Evolutionary conservation across 2,113 vertebrate species (phyloP).

Genomic region (Equus przewalskii): DNA sequence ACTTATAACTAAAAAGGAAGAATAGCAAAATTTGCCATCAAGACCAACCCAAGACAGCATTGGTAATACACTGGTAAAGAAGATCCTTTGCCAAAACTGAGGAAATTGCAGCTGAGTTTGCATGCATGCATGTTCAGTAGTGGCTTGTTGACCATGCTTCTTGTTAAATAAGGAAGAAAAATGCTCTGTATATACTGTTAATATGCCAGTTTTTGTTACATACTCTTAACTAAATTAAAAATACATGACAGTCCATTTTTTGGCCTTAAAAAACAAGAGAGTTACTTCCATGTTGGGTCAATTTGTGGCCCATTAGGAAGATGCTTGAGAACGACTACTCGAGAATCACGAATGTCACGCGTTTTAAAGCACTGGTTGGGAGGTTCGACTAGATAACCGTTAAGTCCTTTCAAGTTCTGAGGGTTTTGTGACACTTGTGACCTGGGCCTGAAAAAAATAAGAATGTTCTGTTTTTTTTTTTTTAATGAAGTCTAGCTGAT

Average conservation of each 20-base stretch:
- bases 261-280: constrained; percentile 14
- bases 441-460: neutral
- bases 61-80: neutral
- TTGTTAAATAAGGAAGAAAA: constrained; percentile 28
- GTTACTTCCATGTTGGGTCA: neutral
- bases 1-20: constrained; percentile 21
- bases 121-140: neutral
- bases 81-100: neutral
- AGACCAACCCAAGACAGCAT: neutral
- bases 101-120: neutral
- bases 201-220: neutral
- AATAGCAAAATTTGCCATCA: neutral
- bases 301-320: neutral
- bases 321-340: neutral
- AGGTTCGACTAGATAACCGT: neutral
- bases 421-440: neutral
- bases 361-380: neutral
- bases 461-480: neutral
- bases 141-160: neutral
- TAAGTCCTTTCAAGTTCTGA: neutral
- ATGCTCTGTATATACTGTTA: neutral
- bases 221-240: neutral
- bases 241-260: neutral
- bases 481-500: too few relatives aligned
- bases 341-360: neutral